Evolutionary conservation across 2,113 vertebrate genomes (phyloP), one percentile per base, ranked within the genome.

Genomic region (Phylloscopus trochilus): DNA sequence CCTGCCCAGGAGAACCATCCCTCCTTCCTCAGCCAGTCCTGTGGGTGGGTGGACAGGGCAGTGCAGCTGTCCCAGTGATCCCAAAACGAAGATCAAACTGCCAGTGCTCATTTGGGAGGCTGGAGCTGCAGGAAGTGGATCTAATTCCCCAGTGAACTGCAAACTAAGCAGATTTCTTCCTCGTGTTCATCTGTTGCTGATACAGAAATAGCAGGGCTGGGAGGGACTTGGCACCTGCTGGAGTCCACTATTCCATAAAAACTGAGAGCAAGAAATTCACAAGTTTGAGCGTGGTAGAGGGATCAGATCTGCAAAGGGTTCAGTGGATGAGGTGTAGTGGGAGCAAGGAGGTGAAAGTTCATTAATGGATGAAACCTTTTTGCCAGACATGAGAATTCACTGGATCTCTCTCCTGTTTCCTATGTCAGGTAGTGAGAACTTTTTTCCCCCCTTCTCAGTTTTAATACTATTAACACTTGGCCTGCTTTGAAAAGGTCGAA

Each of bases 391-490:
- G n/a, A 84, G 37, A 58, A 90, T 58, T 84, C 53, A 11, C n/a
- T 69, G 81, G 6, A 11, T 64, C 52, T 63, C 35, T 63, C 53
- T 55, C 49, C 86, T 47, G 1, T 35, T 84, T 72, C 56, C 41
- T 59, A 0, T 10, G 24, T 62, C 84, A 67, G 52, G 53, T 15
- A 39, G 18, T 10, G 55, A 74, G 67, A 47, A 28, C 10, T 47
- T 43, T 52, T 44, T 33, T 7, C 10, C 0, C 0, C 37, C 15
- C 27, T 41, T 49, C 69, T 76, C 75, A 21, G 28, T 89, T 93
- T 91, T 69, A 77, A 63, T 90, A 18, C 80, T 87, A 55, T 88
- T 93, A 89, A 77, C 92, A 87, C 63, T 74, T 47, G 51, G 63
- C 33, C 72, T 80, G 78, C 44, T 80, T 66, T 74, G 59, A 6